phyloP scores from a whole-genome alignment of 2,888 invertebrate genomes.

The Petrolisthes cinctipes region DNA sequence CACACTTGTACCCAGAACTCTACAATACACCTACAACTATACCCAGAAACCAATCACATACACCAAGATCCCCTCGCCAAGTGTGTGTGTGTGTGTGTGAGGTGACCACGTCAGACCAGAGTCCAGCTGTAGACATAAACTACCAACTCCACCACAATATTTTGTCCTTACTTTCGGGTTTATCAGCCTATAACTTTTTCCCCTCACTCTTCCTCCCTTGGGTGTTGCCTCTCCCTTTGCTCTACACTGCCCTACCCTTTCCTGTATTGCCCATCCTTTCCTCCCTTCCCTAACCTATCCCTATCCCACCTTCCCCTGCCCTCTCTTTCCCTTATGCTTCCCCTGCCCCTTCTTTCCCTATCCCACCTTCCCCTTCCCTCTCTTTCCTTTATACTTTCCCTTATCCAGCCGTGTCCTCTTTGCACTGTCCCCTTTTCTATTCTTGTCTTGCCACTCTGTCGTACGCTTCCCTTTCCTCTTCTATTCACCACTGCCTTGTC shows the following conservation, averaged over 20 bases:
- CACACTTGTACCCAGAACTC: no score
- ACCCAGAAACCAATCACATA: no score
- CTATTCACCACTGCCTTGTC: neutral
- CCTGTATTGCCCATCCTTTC: neutral
- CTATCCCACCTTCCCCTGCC: neutral
- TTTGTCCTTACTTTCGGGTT: neutral
- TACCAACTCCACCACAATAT: neutral
- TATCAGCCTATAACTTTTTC: neutral
- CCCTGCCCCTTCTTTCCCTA: neutral
- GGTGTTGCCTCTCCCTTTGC: neutral
- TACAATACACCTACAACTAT: no score
- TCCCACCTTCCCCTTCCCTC: no score
- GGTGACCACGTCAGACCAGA: no score
- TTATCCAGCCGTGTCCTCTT: neutral
- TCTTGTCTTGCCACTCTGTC: neutral
- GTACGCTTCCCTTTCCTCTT: neutral
- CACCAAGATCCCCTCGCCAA: no score
- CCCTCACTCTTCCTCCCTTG: neutral
- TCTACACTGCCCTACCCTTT: neutral
- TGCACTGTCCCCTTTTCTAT: neutral
- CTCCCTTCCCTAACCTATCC: neutral
- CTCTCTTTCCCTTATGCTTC: neutral
- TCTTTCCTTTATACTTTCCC: slow-evolving; percentile 3
- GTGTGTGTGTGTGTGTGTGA: no score
- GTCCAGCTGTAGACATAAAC: neutral